Base-by-base conservation (phyloP, 2,888 invertebrate genomes). In the Pristionchus entomophagus region DNA sequence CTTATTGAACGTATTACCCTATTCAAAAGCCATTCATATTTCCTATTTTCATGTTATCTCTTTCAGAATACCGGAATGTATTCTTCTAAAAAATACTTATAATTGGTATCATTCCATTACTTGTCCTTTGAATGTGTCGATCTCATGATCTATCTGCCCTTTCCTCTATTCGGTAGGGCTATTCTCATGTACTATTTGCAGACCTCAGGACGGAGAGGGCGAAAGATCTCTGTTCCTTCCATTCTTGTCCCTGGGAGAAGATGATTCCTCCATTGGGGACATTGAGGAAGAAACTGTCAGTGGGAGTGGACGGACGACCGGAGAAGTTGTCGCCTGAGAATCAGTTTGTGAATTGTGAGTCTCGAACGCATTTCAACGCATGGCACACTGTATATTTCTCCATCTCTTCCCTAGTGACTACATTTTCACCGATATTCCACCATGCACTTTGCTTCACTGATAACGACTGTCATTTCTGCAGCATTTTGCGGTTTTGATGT, bases 301-400 rank as follows among this genome's bases (percentile, higher is more conserved):
- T 69, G 0, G 85, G 85, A 41, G 65, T 80, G 22, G 41, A 38
- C 10, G 80, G 80, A 5, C 85, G 77, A 59, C 78, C 59, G 41
- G 78, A 85, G 78, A 85, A 84, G 38, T 84, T 84, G 6, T 84
- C 85, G 32, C 85, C 85, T 84, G 17, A 84, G 45, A n/a, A 49
- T 65, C 8, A 41, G 45, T 49, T 45, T 22, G 10, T 45, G 41
- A 26, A 26, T 26, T 45, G 3, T 51, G 51, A 51, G 17, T 12
- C 51, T 51, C 51, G 22, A 51, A 51, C 17, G 51, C 22, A 5
- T 1, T 22, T 51, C 2, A 0, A 22, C 4, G 22, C 51, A 51
- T 51, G 51, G 22, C 22, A 51, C 51, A 51, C 51, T 51, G 22
- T 17, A 51, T 22, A 22, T 51, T 51, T 51, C 51, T 51, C 51